These are phyloP conservation scores for Alectura lathami DNA, from an alignment of 2,113 vertebrate species.

Conservation along the genomic window DNA sequence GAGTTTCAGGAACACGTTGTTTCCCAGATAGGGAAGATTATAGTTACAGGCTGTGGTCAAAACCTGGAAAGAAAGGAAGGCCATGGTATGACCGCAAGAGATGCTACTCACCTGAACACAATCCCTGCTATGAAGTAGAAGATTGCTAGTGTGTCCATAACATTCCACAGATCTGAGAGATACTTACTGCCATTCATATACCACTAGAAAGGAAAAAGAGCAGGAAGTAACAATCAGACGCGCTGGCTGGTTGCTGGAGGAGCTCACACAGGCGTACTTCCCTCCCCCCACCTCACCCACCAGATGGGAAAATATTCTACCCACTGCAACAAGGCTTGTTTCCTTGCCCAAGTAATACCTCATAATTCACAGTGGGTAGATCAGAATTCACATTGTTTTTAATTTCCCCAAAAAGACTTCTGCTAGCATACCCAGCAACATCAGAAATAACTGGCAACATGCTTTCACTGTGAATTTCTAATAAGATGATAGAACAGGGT, in stretches of 20 bases:
- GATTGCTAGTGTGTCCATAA: conserved; percentile 90
- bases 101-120: conserved; percentile 81
- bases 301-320: background rate
- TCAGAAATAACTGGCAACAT: background rate
- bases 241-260: background rate
- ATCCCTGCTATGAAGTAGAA: conserved; percentile 89
- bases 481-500: background rate
- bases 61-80: background rate
- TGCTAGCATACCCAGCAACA: background rate
- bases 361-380: background rate
- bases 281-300: background rate
- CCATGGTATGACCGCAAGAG: rapidly evolving
- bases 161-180: conserved; percentile 91
- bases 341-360: background rate
- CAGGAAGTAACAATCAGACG: background rate
- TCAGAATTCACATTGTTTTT: background rate
- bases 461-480: background rate
- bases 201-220: conserved; percentile 76
- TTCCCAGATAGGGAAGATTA: background rate
- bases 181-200: conserved; percentile 86
- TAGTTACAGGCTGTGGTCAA: background rate
- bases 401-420: background rate
- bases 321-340: background rate
- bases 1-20: rapidly evolving
- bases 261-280: background rate